Evolutionary conservation across 2,797 vertebrate species (phyloP).

Genomic region (Neosalanx taihuensis): DNA sequence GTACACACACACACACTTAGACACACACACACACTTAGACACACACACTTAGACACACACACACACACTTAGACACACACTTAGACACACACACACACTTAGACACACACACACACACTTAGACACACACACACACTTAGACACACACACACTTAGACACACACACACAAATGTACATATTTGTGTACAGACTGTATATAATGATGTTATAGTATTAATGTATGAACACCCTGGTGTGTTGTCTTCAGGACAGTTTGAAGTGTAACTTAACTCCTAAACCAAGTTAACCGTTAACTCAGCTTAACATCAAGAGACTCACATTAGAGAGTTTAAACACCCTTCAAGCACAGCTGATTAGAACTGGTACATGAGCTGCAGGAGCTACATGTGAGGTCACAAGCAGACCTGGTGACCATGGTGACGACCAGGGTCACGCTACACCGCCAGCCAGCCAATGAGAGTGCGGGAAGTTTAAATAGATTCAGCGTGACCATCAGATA

Average conservation of each 20-base stretch:
- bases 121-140: not conserved
- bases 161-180: not conserved
- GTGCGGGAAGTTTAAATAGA: too few species aligned
- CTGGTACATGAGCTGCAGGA: too few species aligned
- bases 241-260: not conserved
- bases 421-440: too few species aligned
- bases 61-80: not conserved
- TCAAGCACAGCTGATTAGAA: too few species aligned
- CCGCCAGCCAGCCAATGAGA: too few species aligned
- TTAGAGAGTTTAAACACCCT: too few species aligned
- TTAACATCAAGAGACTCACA: too few species aligned
- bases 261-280: not conserved
- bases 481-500: too few species aligned
- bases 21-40: not conserved
- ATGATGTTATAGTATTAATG: not conserved
- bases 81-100: not conserved
- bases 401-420: too few species aligned
- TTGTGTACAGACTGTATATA: constrained; percentile 4
- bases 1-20: not conserved
- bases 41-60: not conserved
- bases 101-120: not conserved
- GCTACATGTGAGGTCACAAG: too few species aligned
- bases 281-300: too few species aligned
- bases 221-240: not conserved
- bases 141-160: not conserved